Base-by-base conservation (phyloP, 2,113 vertebrate species). In the Pogonocichla stellata region DNA sequence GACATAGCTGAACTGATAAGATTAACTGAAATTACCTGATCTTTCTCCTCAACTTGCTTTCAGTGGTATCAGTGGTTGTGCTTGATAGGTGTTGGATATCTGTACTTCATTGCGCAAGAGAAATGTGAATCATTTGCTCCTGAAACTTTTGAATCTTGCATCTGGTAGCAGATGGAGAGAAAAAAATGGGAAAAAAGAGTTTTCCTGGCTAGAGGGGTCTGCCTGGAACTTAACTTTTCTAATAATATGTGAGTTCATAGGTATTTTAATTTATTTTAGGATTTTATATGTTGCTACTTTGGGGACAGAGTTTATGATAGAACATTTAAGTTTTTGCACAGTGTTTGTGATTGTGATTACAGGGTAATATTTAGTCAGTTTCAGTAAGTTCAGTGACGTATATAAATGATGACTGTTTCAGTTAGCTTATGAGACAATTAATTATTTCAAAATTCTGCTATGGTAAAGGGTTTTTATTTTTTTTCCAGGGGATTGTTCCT, bases 1-100 rank as follows among this genome's bases (percentile, higher is more conserved):
- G 75, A 62, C 67, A 47, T 14, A 73, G 38, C 58, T 88, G 79
- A 88, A 77, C 45, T 47, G 71, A 45, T 88, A 73, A 88, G 64
- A 88, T 94, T 88, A 97, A 78, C 67, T 4, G 8, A 73, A 93
- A 92, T 95, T 83, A 93, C 82, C 74, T 90, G 71, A 58, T 94
- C 29, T 60, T 72, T 78, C 12, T 88, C 58, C 38, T 91, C 9
- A 80, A 7, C 67, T 83, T 69, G 28, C 82, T 88, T 95, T 83
- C 33, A 45, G 34, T 71, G 28, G 19, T 88, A 26, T 80, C 58
- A 14, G 57, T 22, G 23, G 38, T 80, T 65, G n/a, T 38, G 31
- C 54, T 81, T 84, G 65, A 67, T 86, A 71, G 47, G 43, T 80
- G 31, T 90, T 93, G 75, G 75, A 88, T 90, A 70, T 90, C 34